Evolutionary conservation across 2,888 invertebrate genomes (phyloP), one percentile per base, ranked within the genome.

Genomic region (Drosophila percnosoma): DNA sequence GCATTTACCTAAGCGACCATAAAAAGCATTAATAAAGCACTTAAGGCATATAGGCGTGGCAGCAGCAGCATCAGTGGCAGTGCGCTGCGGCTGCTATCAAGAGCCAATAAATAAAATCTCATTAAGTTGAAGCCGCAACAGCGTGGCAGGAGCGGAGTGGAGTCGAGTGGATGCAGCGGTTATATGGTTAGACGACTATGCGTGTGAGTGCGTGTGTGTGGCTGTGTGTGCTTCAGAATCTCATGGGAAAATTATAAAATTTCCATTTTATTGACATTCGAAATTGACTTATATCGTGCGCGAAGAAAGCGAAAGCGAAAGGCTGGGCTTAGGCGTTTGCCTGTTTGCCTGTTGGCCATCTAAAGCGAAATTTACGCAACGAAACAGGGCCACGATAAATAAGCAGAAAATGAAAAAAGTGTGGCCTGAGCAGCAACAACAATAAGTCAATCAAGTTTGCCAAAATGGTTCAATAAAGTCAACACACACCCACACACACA

Each of bases 401-500:
- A 77, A 73, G 77, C 61, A 70, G 38, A 13, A 36, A 13, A 13
- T 11, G 15, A 38, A 42, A 38, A 38, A 49, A 48, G 68, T 66
- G 49, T 65, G 34, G 68, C 64, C 65, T 60, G 38, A 59, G 64
- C 52, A 53, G 21, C 68, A 67, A 55, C 71, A 79, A 65, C 82
- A 82, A 78, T 79, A 76, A 82, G 82, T 87, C 87, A 87, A 87
- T 87, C 87, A 88, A 83, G 82, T 86, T 83, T 82, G 70, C 60
- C 77, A 65, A 84, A 85, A 82, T 85, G 87, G 88, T 87, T 88
- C 87, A 86, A 87, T 88, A 86, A 88, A 86, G 82, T 85, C 83
- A 87, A 78, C 84, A 83, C 78, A 62, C 69, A 63, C 21, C 18
- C 18, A 49, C 64, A 63, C 21, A 29, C 18, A 49, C 64, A 42